Percentiles rank a stretch among this genome's conserved stretches.
Evolutionary conservation across 53 echinoderm and acorn worm genomes (phyloP).

Genomic region (Crossaster papposus): DNA sequence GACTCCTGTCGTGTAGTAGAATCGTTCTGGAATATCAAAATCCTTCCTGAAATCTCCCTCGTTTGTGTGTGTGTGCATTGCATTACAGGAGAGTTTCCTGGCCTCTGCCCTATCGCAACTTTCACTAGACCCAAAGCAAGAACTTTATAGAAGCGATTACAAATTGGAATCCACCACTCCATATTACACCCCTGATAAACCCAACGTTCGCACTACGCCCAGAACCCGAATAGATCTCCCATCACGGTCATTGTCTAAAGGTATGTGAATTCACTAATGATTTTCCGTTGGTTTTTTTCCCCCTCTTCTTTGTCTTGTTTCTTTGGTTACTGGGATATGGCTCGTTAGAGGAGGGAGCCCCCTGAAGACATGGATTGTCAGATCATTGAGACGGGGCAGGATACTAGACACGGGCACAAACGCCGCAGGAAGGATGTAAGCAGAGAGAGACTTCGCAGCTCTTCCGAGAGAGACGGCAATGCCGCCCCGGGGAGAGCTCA

Average conservation of each 20-base stretch:
- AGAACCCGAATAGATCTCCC: conserved; percentile 51
- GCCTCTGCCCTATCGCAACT: conserved; percentile 33
- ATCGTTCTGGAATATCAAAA: neutral
- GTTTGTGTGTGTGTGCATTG: conserved; percentile 12
- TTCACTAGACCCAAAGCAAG: conserved; percentile 36
- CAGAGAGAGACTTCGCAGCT: neutral
- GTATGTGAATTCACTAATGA: conserved; percentile 41
- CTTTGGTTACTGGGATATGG: neutral
- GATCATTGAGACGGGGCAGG: conserved; percentile 28
- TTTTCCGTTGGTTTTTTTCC: conserved; percentile 2
- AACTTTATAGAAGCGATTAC: neutral
- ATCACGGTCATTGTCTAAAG: conserved; percentile 32
- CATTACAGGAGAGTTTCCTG: conserved; percentile 29
- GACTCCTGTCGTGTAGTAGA: neutral
- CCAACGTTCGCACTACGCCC: conserved; percentile 33
- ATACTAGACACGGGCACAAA: conserved; percentile 28
- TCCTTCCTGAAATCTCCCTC: neutral
- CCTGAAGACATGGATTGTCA: conserved; percentile 34
- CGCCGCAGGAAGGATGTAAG: neutral
- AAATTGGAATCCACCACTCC: neutral
- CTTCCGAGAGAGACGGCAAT: neutral
- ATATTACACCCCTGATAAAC: conserved; percentile 5
- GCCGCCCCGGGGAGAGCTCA: neutral
- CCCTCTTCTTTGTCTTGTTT: neutral
- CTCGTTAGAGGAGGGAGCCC: conserved; percentile 2